Base-by-base conservation (phyloP, 2,888 invertebrate species). In the Limnephilus marmoratus region DNA sequence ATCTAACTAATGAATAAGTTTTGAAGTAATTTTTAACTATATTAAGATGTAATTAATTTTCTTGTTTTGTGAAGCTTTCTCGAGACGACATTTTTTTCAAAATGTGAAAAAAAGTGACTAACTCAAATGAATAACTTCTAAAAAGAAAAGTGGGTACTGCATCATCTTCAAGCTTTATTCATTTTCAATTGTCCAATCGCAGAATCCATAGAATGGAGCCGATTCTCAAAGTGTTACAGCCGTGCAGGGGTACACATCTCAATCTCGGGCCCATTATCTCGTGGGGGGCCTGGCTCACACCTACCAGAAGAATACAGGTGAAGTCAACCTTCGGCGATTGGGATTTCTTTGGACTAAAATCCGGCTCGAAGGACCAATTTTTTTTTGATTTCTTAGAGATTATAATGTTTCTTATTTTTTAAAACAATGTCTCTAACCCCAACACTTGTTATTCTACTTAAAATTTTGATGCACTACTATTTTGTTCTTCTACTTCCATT, bases 221-320 rank as follows among this genome's bases (percentile, higher is more conserved):
- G 89, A n/a, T 83, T 45, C 81, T 41, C 45, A 90, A 91, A 90
- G 91, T 91, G 91, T 91, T 83, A 37, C 68, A 45, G 91, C 80
- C 18, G 81, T 83, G 68, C 68, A 45, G 91, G 85, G 45, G 81
- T 90, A 82, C 93, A 93, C 91, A 90, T 93, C 93, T 93, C 93
- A 93, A 93, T 93, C 93, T 88, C 87, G 91, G 89, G 45, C 81
- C 92, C 92, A 93, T 93, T 93, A 93, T 91, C 93, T 93, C 92
- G 68, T 92, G 93, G 92, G 93, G 92, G 93, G 93, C 91, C 91
- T 85, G 80, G 29, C 91, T 82, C 82, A 90, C 90, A 83, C 91
- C 92, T 91, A 89, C 87, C 90, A 31, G 85, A 80, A 82, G 80
- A 81, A 89, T 18, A 2, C 88, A 81, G 81, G 29, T n/a, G 88